Base-by-base conservation (phyloP, 2,797 vertebrate genomes). In the Oryzias sinensis region DNA sequence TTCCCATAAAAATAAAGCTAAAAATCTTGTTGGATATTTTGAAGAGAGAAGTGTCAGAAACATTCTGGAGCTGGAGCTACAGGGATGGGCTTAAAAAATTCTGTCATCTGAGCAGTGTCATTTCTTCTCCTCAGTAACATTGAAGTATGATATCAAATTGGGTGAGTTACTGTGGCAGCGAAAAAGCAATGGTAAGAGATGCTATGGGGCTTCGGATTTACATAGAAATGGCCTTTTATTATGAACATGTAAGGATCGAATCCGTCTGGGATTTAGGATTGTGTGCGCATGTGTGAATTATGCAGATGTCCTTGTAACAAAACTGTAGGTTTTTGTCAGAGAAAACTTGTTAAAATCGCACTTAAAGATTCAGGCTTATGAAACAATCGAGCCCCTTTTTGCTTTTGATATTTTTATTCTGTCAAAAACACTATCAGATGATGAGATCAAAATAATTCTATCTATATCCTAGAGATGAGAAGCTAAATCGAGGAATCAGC, bases 61-160 rank as follows among this genome's bases (percentile, higher is more conserved):
- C 27, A 29, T 29, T 29, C 27, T 13, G 29, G 29, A 33, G 29
- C 9, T 37, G 33, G 9, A 37, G 33, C 33, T 9, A 11, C 33
- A 37, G 9, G 1, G 3, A 37, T 13, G 33, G 33, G 33, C 33
- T 37, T 37, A 37, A 37, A 71, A 79, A 71, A 68, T 64, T 59
- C 59, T 67, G 74, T 86, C 74, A 77, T 65, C 85, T 43, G 59
- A 62, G 70, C 64, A 16, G 2, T 72, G 64, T 75, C 75, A 80
- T 81, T 70, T 80, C 82, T 84, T 87, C 83, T 86, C 82, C 76
- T 70, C 59, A n/a, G 66, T 37, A 13, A 37, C 69, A 83, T 85
- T 75, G 76, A 83, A 82, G 76, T 70, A 68, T 58, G 67, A 72
- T 75, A 74, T 59, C 40, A 70, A 70, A 69, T 61, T 53, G 70